A percentile compares a stretch with the other conserved stretches of the same genome.
phyloP scores from a whole-genome alignment of 1,140 invertebrate genomes.

The Pseudomyrmex pallidus region DNA sequence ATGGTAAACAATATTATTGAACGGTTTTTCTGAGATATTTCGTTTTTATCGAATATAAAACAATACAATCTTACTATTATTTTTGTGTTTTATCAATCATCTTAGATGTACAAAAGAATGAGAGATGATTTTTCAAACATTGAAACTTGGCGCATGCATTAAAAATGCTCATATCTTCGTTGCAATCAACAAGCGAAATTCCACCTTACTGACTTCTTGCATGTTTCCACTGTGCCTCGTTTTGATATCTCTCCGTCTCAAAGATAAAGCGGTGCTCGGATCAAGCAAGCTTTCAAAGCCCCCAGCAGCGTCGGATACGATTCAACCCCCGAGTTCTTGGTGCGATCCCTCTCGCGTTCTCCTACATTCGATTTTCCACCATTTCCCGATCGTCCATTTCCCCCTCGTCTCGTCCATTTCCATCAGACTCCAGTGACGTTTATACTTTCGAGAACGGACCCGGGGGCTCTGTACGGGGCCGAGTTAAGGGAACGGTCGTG shows the following conservation, averaged over 20 bases:
- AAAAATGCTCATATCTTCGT: constrained; percentile 1
- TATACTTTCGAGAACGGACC: constrained; percentile 74
- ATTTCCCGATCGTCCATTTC: constrained; percentile 72
- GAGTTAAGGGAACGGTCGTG: constrained; percentile 71
- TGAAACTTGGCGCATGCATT: not conserved
- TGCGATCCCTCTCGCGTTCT: constrained; percentile 53
- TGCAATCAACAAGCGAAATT: not conserved
- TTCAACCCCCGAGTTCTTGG: not conserved
- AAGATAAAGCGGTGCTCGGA: constrained; percentile 65
- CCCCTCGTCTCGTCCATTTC: constrained; percentile 70
- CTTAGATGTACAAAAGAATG: not conserved
- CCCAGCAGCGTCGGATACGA: not conserved
- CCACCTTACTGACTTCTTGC: constrained; percentile 46
- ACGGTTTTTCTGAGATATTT: no score
- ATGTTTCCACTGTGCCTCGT: constrained; percentile 51
- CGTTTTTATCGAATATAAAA: no score
- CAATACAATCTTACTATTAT: no score
- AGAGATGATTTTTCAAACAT: not conserved
- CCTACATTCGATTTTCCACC: constrained; percentile 74
- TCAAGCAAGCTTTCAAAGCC: constrained; percentile 60
- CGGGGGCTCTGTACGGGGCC: constrained; percentile 62
- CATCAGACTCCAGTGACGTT: constrained; percentile 74
- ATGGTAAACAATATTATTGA: no score
- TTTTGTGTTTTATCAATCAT: no score
- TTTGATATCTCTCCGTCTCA: constrained; percentile 55